Base-by-base conservation (phyloP, 2,888 invertebrate species). In the Drosophila fulvimacula region DNA sequence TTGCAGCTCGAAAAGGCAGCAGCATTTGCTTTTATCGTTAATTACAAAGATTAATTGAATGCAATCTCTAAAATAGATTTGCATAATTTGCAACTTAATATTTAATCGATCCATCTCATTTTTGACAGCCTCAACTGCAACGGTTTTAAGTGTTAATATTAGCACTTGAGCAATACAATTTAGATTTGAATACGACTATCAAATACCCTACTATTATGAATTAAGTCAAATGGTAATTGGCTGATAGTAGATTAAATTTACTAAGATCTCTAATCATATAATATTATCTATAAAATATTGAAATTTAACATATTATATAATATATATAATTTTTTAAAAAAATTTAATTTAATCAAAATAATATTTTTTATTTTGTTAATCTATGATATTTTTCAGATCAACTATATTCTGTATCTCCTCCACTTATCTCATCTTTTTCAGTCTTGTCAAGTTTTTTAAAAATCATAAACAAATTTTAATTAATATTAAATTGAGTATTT, bases 31-130 rank as follows among this genome's bases (percentile, higher is more conserved):
- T 80, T 85, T 73, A 81, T 77, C 79, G 84, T 56, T 84, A 79
- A 88, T 85, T 82, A 69, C 68, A 66, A 58, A 64, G 78, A 74
- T 80, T 85, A 87, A 85, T 85, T 85, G 80, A 84, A 78, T 82
- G 81, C 83, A 67, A 62, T 73, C 62, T 44, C 42, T 61, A 24
- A 63, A 63, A 58, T 57, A 64, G 44, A 42, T 51, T 51, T 46
- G 55, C 63, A 71, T 76, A 70, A 79, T 67, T 74, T 60, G n/a
- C 44, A 51, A 66, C 62, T 75, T 75, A 75, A 83, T 87, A 69
- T 81, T 75, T 72, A 78, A 82, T 66, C 76, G 73, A 73, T 73
- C 53, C 55, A 73, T 69, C 60, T 65, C 64, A 87, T 75, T 77
- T 75, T 78, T 75, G 63, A 55, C 66, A 73, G 49, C 53, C 46